Base-by-base conservation (phyloP, 2,113 vertebrate species). In the Poeciliopsis turrubarensis region DNA sequence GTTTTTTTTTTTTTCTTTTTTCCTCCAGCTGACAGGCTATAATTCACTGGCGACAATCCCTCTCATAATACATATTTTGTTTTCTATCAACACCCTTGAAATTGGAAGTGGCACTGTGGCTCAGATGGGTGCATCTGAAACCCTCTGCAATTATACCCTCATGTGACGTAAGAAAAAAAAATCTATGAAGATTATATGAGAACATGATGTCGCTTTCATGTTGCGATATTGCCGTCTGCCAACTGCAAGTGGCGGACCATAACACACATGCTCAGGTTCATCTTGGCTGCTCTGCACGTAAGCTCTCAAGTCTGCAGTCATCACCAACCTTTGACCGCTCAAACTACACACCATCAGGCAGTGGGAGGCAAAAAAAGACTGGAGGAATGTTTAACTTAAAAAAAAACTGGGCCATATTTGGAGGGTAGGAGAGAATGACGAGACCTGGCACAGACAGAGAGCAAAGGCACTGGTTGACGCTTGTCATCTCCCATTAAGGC, bases 401-500 rank as follows among this genome's bases (percentile, higher is more conserved):
- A 47, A 63, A 80, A 80, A 87, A 69, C 29, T 54, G 72, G 86
- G 86, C 27, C 71, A 65, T 26, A 81, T 87, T 81, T 80, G 72
- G 72, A 77, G 75, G 88, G 79, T 74, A 87, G 88, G 51, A 89
- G 85, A 81, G 79, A 84, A 75, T 77, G 91, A 79, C 78, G 60
- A 89, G 84, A 75, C 80, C 76, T 81, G 78, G 80, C 77, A 78
- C 80, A 92, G 88, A 90, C 83, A 79, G 85, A 81, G 86, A 85
- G 91, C 74, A 86, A 86, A 91, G 90, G 89, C 89, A 72, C 91
- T 94, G 93, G 93, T 93, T 91, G 94, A 95, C 89, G 95, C 94
- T 94, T 96, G 95, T 96, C 96, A 95, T 92, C 94, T 89, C 91
- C 92, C 90, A 94, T 96, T 96, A 97, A 94, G 90, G 86, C 91